A percentile compares a stretch with the other conserved stretches of the same genome.
phyloP scores from a whole-genome alignment of 2,888 invertebrate species.

The Drosophila incognita region DNA sequence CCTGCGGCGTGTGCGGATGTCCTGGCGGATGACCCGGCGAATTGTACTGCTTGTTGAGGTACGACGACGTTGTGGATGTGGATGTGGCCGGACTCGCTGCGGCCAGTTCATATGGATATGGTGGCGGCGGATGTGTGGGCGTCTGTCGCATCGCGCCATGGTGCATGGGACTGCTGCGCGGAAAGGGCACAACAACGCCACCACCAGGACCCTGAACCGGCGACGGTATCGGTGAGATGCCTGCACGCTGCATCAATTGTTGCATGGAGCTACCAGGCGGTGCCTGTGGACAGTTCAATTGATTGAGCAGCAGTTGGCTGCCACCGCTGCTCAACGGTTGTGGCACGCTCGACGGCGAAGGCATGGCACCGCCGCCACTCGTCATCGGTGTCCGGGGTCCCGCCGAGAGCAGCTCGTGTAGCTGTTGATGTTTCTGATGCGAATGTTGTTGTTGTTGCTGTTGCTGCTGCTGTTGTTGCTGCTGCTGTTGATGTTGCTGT shows the following conservation, averaged over 20 bases:
- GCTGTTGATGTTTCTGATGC: conserved; percentile 80
- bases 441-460: conserved; percentile 73
- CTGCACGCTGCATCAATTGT: conserved; percentile 84
- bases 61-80: conserved; percentile 88
- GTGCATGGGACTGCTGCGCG: conserved; percentile 84
- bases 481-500: conserved; percentile 78
- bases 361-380: conserved; percentile 47
- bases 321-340: conserved; percentile 81
- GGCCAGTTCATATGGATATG: conserved; percentile 90
- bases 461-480: conserved; percentile 80
- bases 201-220: conserved; percentile 85
- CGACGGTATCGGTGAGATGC: conserved; percentile 85
- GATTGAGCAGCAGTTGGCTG: conserved; percentile 82
- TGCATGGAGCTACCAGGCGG: conserved; percentile 82
- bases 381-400: conserved; percentile 78
- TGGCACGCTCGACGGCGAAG: conserved; percentile 81
- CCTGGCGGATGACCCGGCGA: conserved; percentile 85
- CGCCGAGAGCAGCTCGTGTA: conserved; percentile 79
- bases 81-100: conserved; percentile 87
- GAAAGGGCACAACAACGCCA: conserved; percentile 80
- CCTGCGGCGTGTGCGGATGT: conserved; percentile 85
- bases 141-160: conserved; percentile 71
- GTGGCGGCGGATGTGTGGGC: conserved; percentile 87
- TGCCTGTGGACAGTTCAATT: conserved; percentile 83
- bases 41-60: conserved; percentile 90